Evolutionary conservation across 2,797 vertebrate species (phyloP).

Genomic region (Phrynocephalus forsythii): DNA sequence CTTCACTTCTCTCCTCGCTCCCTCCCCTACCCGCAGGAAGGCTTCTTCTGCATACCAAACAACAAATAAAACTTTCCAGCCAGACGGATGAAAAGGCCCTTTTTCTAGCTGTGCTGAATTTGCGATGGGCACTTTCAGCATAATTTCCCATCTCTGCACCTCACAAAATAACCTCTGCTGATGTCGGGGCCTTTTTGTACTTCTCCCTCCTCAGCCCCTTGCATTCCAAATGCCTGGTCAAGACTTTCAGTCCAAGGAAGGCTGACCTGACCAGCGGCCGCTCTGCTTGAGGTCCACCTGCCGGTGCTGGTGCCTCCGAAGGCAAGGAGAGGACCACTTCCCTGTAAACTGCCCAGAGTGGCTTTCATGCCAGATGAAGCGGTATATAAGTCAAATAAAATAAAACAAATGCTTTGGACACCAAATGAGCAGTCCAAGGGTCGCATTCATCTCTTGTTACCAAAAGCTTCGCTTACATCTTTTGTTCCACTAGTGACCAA

Average conservation of each 20-base stretch:
- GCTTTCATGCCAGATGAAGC: no score
- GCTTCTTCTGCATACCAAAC: slow-evolving; percentile 77
- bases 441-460: no score
- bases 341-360: no score
- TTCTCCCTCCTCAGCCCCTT: slow-evolving; percentile 66
- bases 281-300: slow-evolving; percentile 44
- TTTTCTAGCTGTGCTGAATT: slow-evolving; percentile 66
- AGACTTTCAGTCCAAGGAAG: slow-evolving; percentile 38
- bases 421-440: no score
- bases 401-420: no score
- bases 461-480: no score
- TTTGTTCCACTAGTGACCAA: no score
- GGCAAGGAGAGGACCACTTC: not conserved
- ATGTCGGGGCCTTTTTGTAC: slow-evolving; percentile 75
- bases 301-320: not conserved
- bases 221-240: slow-evolving; percentile 69
- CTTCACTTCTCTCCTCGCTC: slow-evolving; percentile 69
- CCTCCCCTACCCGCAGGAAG: slow-evolving; percentile 72
- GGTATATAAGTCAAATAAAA: no score
- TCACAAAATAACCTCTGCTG: slow-evolving; percentile 76
- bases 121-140: slow-evolving; percentile 79
- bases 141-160: slow-evolving; percentile 75
- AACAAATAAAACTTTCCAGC: slow-evolving; percentile 69
- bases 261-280: slow-evolving; percentile 37
- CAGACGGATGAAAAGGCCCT: slow-evolving; percentile 69